Evolutionary conservation across 2,888 invertebrate species (phyloP), one percentile per base, ranked within the genome.

Genomic region (Lycia hirtaria): DNA sequence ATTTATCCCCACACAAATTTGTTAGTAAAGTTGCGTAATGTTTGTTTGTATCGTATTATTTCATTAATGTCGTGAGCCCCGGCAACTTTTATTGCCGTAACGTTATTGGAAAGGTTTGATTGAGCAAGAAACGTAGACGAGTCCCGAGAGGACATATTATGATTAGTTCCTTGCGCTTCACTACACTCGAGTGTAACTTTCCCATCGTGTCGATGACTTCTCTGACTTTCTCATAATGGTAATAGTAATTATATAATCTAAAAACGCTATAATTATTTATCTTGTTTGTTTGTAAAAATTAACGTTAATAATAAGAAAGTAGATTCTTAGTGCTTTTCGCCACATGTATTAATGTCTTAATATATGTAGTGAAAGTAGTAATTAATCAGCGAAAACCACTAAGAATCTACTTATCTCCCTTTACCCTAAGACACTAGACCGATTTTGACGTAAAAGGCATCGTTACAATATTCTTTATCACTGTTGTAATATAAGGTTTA

Each of bases 81-180:
- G n/a, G 7, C 1, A 28, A 44, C n/a, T 28, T 17, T 20, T 28
- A 30, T 44, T 24, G 12, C 5, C 19, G 4, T 47, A 20, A 19
- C 37, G 15, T 40, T 14, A 43, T 37, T 22, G 28, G 15, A 22
- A 44, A 40, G 26, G 35, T 9, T 17, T 28, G 24, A 35, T 30
- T n/a, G 5, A 20, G n/a, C 4, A 44, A 28, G 12, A 10, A 43
- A 28, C 9, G 33, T 35, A 28, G 15, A 15, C 7, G 2, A n/a
- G n/a, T 40, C 50, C 38, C 45, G 7, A 9, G 38, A 15, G 45
- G 26, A 37, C 9, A 32, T 17, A 45, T 50, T 45, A 33, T 45
- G 33, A 56, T 40, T 56, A 47, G 40, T 45, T 51, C 32, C 38
- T 22, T 44, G 14, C 37, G 35, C 22, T 30, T 6, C 26, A n/a